A percentile compares a stretch with the other conserved stretches of the same genome.
phyloP scores from a whole-genome alignment of 53 echinoderm and acorn worm genomes.

The Patiria pectinifera region DNA sequence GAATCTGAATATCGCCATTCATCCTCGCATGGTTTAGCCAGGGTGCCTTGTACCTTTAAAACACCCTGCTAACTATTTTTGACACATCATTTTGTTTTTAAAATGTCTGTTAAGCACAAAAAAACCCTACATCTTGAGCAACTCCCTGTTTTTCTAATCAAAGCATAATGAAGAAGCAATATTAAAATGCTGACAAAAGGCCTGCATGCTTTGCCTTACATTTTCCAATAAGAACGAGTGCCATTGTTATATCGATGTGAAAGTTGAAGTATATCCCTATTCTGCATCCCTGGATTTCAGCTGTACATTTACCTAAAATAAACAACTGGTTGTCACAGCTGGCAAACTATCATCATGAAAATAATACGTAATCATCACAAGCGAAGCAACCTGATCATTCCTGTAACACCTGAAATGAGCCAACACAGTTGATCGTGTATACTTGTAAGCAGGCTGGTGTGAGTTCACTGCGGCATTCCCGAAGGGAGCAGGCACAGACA shows the following conservation, averaged over 20 bases:
- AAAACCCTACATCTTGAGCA: no score
- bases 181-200: no score
- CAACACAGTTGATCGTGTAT: neutral
- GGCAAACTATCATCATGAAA: neutral
- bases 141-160: no score
- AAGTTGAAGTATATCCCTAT: neutral
- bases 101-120: no score
- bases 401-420: conserved; percentile 19
- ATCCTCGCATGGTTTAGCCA: no score
- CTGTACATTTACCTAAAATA: neutral
- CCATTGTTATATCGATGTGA: neutral
- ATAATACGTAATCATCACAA: neutral
- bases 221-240: neutral
- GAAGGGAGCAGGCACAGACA: neutral
- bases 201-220: no score
- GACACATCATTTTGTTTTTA: no score
- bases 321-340: neutral
- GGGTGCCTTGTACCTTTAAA: no score
- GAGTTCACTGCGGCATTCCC: neutral
- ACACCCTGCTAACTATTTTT: no score
- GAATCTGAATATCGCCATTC: no score
- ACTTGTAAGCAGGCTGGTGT: neutral
- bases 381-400: neutral
- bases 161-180: no score
- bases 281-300: neutral